A percentile compares a stretch with the other conserved stretches of the same genome.
These are phyloP conservation scores for Leptopilina boulardi DNA, from an alignment of 1,140 invertebrate genomes.

Conservation along the genomic window DNA sequence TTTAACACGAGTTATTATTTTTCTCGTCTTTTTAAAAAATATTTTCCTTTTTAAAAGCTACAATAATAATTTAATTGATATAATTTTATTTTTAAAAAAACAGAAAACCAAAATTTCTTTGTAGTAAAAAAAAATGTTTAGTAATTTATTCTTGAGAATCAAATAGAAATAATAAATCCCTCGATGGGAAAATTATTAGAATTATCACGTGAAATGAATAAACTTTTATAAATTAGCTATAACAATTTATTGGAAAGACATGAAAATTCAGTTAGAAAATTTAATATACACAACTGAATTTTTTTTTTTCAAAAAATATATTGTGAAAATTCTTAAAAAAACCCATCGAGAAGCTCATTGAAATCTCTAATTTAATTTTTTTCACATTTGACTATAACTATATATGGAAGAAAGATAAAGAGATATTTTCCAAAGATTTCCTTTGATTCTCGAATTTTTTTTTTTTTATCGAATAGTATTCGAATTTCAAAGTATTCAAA, in stretches of 20 bases:
- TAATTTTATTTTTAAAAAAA: too few relatives aligned
- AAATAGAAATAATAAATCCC: neutral
- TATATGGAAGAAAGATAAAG: slow-evolving; percentile 14
- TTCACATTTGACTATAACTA: neutral
- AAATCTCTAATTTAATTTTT: slow-evolving; percentile 4
- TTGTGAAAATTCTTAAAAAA: slow-evolving; percentile 28
- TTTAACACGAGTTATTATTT: too few relatives aligned
- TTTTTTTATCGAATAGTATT: slow-evolving; percentile 10
- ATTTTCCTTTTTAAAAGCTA: too few relatives aligned
- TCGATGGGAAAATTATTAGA: neutral
- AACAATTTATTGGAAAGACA: slow-evolving; percentile 24
- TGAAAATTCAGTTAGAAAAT: neutral
- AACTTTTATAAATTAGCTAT: slow-evolving; percentile 21
- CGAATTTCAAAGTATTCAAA: neutral
- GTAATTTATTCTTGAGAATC: neutral
- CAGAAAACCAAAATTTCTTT: too few relatives aligned
- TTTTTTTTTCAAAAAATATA: neutral
- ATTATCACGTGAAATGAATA: neutral
- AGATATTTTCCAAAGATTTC: neutral
- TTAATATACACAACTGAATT: neutral
- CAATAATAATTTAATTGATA: too few relatives aligned
- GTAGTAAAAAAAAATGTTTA: too few relatives aligned
- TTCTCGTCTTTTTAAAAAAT: too few relatives aligned
- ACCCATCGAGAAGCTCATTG: neutral
- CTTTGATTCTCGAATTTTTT: slow-evolving; percentile 1